Percentiles rank a stretch among this genome's conserved stretches.
Conservation (phyloP, 2,797 vertebrate species). For the Arremon brunneinucha region DNA sequence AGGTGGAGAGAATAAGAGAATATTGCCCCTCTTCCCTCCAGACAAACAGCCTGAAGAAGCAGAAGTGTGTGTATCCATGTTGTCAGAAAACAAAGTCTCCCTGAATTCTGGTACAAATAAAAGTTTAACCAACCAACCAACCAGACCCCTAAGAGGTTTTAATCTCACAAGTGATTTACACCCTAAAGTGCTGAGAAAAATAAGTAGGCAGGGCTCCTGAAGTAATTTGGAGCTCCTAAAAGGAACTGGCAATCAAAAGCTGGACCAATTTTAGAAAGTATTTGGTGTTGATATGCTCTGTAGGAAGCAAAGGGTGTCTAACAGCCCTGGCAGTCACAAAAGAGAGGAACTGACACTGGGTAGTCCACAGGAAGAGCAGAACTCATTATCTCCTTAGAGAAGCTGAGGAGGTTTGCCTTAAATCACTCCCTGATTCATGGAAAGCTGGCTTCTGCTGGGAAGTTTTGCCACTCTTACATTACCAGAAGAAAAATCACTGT, state of each 20-base stretch:
- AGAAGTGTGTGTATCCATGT: not conserved
- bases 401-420: not conserved
- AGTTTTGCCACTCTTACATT: not conserved
- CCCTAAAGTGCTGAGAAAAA: not conserved
- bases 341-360: not conserved
- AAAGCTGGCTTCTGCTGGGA: not conserved
- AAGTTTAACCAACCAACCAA: not conserved
- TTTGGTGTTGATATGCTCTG: not conserved
- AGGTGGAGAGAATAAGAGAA: not conserved
- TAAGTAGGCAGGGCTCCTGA: not conserved
- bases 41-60: not conserved
- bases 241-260: not conserved
- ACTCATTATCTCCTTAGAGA: not conserved
- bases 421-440: not conserved
- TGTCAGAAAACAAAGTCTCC: not conserved
- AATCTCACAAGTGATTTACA: not conserved
- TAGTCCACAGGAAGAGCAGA: not conserved
- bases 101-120: not conserved
- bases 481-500: not conserved
- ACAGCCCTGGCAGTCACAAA: not conserved
- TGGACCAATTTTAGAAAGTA: not conserved
- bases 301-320: not conserved
- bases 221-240: not conserved
- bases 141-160: not conserved
- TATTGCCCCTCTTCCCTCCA: not conserved